phyloP scores from a whole-genome alignment of 2,113 vertebrate genomes.

The Pongo pygmaeus region DNA sequence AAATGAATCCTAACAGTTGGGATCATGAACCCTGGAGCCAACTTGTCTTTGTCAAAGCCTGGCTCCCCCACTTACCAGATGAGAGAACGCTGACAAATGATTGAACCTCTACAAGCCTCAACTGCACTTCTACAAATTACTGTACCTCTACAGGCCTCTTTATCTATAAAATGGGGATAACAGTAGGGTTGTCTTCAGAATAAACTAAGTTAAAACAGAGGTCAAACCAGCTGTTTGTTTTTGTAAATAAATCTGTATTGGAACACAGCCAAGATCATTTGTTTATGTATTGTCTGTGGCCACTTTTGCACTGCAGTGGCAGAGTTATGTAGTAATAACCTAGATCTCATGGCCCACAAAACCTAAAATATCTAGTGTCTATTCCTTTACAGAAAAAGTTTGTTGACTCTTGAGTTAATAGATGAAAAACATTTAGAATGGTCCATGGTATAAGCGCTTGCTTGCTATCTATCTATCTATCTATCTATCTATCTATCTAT shows the following conservation, averaged over 20 bases:
- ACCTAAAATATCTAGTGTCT: neutral
- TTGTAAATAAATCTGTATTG: neutral
- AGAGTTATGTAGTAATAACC: neutral
- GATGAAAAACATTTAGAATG: neutral
- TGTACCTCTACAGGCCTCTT: no score
- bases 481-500: neutral
- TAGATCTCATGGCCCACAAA: neutral
- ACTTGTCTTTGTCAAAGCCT: neutral
- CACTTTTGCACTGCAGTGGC: neutral
- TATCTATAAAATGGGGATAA: neutral
- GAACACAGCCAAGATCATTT: neutral
- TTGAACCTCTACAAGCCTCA: neutral
- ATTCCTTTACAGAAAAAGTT: neutral
- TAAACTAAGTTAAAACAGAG: neutral
- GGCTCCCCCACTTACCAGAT: neutral
- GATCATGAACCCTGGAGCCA: neutral
- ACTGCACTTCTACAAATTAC: no score
- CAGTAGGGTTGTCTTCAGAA: neutral
- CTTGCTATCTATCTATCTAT: neutral
- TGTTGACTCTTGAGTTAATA: neutral
- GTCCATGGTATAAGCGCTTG: neutral
- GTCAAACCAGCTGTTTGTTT: neutral
- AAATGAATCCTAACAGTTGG: rapidly evolving
- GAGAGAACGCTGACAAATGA: neutral
- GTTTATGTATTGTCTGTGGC: no score